Evolutionary conservation across 2,113 vertebrate genomes (phyloP), one percentile per base, ranked within the genome.

Genomic region (Tupaia tana): DNA sequence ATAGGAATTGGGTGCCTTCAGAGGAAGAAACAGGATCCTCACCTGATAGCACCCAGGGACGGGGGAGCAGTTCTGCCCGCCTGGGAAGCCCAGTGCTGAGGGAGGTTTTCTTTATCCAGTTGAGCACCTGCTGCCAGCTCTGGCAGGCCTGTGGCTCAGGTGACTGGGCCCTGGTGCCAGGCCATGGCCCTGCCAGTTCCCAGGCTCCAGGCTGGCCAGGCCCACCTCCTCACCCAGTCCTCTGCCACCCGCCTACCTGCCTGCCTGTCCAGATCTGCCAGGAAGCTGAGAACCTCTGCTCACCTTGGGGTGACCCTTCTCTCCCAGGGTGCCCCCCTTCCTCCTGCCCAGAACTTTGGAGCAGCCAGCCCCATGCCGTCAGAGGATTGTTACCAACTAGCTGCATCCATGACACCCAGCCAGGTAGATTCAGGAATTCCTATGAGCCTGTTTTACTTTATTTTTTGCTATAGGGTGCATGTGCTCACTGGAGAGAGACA

Each of bases 21-120:
- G 95, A 93, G 89, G 89, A 92, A 90, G 96, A 98, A 97, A 98
- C 93, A 63, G 77, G 97, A 97, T 93, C 95, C 56, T 7, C 0
- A 0, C 81, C 95, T 43, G 78, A 97, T 15, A 66, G 91, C 0
- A 15, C 80, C 90, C 13, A 14, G 92, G 83, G 89, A 86, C 14
- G 9, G 58, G 83, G 91, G 74, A 1, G 9, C 2, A 1, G 52
- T 52, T 63, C 1, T 0, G 86, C 79, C 54, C 78, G 94, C 64
- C 18, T 16, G 20, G 78, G 92, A 66, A 75, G 81, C 64, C 0
- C 9, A 8, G 74, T 75, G 77, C 78, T 75, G 69, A 91, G 56
- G 70, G 95, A 87, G 77, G 67, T 90, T 79, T 93, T 95, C 80
- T 97, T 92, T 78, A 88, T 80, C 95, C 9, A 0, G 27, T 74